phyloP scores from a whole-genome alignment of 2,797 vertebrate species.

The Clarias platycephalus region DNA sequence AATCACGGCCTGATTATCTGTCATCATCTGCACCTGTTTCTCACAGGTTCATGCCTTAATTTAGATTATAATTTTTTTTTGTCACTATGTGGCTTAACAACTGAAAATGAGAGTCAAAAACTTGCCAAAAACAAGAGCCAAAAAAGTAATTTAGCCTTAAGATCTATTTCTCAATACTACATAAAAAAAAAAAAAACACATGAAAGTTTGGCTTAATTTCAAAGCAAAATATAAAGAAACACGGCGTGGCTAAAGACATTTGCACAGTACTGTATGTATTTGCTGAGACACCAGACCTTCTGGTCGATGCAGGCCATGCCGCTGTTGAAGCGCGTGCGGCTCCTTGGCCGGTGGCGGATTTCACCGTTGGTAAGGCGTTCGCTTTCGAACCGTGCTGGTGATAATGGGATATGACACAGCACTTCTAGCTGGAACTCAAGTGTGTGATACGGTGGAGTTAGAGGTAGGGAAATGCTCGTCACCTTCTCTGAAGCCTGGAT shows the following conservation, averaged over 20 bases:
- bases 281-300: slow-evolving; percentile 72
- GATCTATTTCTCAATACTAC: too few species aligned
- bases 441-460: slow-evolving; percentile 86
- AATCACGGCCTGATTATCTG: too few species aligned
- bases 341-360: slow-evolving; percentile 74
- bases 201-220: too few species aligned
- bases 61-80: too few species aligned
- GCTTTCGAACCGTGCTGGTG: slow-evolving; percentile 66
- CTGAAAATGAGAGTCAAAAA: too few species aligned
- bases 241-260: too few species aligned
- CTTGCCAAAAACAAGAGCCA: too few species aligned
- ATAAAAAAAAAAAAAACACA: too few species aligned
- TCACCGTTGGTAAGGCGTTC: slow-evolving; percentile 80
- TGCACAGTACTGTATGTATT: neutral
- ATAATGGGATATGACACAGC: slow-evolving; percentile 84
- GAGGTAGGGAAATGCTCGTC: slow-evolving; percentile 88
- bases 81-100: too few species aligned
- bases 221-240: too few species aligned
- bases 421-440: slow-evolving; percentile 93
- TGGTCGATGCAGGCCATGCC: slow-evolving; percentile 86
- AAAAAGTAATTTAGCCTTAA: neutral
- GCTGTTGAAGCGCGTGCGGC: slow-evolving; percentile 75
- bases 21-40: too few species aligned
- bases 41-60: too few species aligned
- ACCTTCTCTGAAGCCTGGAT: slow-evolving; percentile 94